Percentiles rank a stretch among this genome's conserved stretches.
Conservation (phyloP, 1,140 invertebrate genomes). For the Mactra quadrangularis region DNA sequence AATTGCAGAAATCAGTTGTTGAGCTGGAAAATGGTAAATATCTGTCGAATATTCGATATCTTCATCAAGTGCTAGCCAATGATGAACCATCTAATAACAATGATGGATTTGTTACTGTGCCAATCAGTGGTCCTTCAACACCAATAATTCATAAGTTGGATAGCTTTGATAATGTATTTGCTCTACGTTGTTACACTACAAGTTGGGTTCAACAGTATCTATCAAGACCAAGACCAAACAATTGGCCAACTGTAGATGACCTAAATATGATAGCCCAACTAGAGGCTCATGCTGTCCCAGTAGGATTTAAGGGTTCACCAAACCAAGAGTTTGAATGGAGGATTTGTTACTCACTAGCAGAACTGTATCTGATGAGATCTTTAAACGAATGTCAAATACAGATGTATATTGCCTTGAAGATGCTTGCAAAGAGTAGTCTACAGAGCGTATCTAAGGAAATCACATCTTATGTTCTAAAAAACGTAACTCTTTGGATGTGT, state of each 20-base stretch:
- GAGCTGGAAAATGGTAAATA: background rate
- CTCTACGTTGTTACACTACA: background rate
- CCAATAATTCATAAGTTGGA: background rate
- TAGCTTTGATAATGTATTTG: background rate
- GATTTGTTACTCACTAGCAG: constrained; percentile 7
- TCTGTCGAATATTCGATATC: background rate
- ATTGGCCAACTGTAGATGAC: background rate
- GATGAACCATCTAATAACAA: no score
- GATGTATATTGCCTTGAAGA: constrained; percentile 13
- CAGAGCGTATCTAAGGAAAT: constrained; percentile 15
- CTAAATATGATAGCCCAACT: background rate
- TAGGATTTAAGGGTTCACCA: background rate
- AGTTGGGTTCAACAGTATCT: background rate
- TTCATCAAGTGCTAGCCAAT: background rate
- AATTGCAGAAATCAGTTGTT: background rate
- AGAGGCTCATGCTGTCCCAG: constrained; percentile 24
- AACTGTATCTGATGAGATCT: background rate
- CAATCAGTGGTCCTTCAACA: background rate
- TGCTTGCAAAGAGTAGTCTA: background rate
- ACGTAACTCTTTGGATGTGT: constrained; percentile 21
- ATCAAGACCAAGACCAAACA: background rate
- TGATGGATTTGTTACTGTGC: background rate
- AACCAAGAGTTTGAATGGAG: constrained; percentile 8
- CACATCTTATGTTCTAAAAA: constrained; percentile 22
- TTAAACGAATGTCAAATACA: background rate